Percentiles rank a stretch among this genome's conserved stretches.
Conservation (phyloP, 1,140 invertebrate species). For the Ruditapes philippinarum region DNA sequence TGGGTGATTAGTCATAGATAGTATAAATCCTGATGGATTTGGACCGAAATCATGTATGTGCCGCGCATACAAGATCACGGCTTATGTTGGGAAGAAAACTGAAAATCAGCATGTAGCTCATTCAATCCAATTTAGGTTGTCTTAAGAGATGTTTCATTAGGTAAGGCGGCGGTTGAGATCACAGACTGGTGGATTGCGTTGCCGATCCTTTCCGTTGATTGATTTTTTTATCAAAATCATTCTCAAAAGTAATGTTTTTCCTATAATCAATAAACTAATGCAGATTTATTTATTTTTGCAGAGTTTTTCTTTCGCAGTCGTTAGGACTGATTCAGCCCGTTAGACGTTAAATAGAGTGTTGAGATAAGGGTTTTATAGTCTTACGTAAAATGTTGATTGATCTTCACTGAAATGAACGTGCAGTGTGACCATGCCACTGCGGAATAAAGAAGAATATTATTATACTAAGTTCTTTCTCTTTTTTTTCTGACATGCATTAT, state of each 20-base stretch:
- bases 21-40: background rate
- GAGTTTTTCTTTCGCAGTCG: too few relatives aligned
- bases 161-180: background rate
- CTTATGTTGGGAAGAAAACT: background rate
- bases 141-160: constrained; percentile 14
- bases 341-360: too few relatives aligned
- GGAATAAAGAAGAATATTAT: too few relatives aligned
- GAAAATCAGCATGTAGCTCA: constrained; percentile 7
- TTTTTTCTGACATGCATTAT: too few relatives aligned
- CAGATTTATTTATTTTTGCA: too few relatives aligned
- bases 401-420: too few relatives aligned
- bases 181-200: background rate
- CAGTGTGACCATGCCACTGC: too few relatives aligned
- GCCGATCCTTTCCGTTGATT: background rate
- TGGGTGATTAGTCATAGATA: background rate
- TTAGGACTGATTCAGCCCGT: too few relatives aligned
- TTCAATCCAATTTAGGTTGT: constrained; percentile 14
- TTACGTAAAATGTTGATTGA: too few relatives aligned
- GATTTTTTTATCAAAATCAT: constrained; percentile 34
- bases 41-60: background rate
- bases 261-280: background rate
- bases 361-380: too few relatives aligned
- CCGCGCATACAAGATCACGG: background rate
- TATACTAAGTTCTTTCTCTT: too few relatives aligned
- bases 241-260: background rate